Percentiles rank a stretch among this genome's conserved stretches.
Conservation (phyloP, 2,113 vertebrate species). For the Laticauda colubrina region DNA sequence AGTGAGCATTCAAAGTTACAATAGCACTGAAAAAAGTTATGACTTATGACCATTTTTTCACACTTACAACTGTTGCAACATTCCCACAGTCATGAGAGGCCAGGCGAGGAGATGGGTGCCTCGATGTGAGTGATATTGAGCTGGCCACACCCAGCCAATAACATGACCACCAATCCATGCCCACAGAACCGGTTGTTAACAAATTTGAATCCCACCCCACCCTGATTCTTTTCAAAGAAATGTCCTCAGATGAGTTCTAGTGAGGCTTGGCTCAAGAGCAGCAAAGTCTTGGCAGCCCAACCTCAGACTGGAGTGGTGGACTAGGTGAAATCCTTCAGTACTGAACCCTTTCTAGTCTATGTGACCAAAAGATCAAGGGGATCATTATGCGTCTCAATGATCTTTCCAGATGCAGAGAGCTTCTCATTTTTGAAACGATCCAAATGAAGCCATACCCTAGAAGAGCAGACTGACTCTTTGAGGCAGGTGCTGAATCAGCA, state of each 20-base stretch:
- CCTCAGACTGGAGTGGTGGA: not conserved
- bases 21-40: too few species aligned
- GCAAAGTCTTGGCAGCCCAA: not conserved
- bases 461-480: not conserved
- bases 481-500: not conserved
- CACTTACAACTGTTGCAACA: too few species aligned
- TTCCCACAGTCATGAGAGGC: too few species aligned
- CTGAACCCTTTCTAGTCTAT: not conserved
- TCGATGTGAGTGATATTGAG: too few species aligned
- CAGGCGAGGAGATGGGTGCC: too few species aligned
- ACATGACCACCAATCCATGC: too few species aligned
- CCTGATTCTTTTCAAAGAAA: not conserved
- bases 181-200: too few species aligned
- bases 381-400: not conserved
- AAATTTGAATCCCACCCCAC: too few species aligned
- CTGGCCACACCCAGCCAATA: too few species aligned
- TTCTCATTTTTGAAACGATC: not conserved
- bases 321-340: not conserved
- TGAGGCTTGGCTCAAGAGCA: not conserved
- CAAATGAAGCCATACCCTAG: not conserved
- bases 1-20: too few species aligned
- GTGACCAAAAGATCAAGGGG: not conserved
- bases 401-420: not conserved
- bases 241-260: not conserved
- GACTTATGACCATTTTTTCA: too few species aligned